Base-by-base conservation (phyloP, 2,888 invertebrate species). In the Dicycla oo region DNA sequence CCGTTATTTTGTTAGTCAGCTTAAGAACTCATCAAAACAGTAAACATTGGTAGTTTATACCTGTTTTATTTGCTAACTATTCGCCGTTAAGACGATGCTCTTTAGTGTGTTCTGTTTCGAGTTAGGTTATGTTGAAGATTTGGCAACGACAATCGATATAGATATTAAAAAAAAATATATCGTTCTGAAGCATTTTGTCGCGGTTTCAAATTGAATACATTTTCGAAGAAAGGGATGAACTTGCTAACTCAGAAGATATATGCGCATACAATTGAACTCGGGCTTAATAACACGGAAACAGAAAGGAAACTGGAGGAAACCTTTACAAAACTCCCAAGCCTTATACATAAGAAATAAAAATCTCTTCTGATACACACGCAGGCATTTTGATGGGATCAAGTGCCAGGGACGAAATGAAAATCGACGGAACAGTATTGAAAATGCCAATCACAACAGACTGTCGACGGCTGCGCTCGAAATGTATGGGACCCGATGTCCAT, bases 391-490 rank as follows among this genome's bases (percentile, higher is more conserved):
- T 82, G 69, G 81, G 81, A 81, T 84, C 81, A 85, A 82, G 73
- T 74, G 75, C 68, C 75, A 78, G 60, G 78, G 63, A 38, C 69
- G 62, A 71, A 86, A 85, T 86, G 82, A 87, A 86, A 87, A 85
- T 77, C 67, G 60, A 66, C 75, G 75, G 80, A 73, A 75, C 71
- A 75, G 80, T 88, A 90, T 88, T 89, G 86, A 85, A 88, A 86
- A 86, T 78, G 89, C 87, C 88, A 88, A 86, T 89, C 85, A 85
- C 84, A 84, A 77, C n/a, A n/a, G n/a, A n/a, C 69, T 73, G 83
- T 80, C 80, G 81, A 80, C 70, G 60, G 70, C 60, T 64, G 40
- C 49, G 63, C 69, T 81, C 65, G 70, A 79, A 78, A 70, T 68
- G 78, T 80, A 80, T 56, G 57, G 45, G 34, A 34, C 45, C 51